Evolutionary conservation across 2,888 invertebrate genomes (phyloP).

Genomic region (Phragmatobia fuliginosa): DNA sequence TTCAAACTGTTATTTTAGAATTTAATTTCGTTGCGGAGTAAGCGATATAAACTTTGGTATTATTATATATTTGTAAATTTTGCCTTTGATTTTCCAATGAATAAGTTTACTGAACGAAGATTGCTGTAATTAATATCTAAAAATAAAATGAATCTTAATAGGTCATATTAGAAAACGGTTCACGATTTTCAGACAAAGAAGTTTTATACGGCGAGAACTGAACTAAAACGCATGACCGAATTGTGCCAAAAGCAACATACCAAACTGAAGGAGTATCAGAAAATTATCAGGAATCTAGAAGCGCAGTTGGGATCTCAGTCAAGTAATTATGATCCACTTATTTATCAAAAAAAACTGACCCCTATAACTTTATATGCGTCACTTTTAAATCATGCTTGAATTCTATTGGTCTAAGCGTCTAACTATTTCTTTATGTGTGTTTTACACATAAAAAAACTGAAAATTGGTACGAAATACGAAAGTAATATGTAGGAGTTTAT

Average conservation of each 20-base stretch:
- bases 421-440: too few relatives aligned
- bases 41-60: not conserved
- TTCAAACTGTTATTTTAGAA: conserved; percentile 3
- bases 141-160: not conserved
- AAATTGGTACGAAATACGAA: too few relatives aligned
- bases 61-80: not conserved
- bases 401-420: too few relatives aligned
- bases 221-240: conserved; percentile 77
- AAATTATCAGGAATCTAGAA: conserved; percentile 70
- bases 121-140: not conserved
- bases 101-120: not conserved
- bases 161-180: not conserved
- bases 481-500: too few relatives aligned
- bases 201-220: conserved; percentile 74
- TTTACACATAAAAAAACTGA: too few relatives aligned
- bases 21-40: conserved; percentile 5
- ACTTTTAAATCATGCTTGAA: too few relatives aligned
- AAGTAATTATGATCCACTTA: conserved; percentile 54
- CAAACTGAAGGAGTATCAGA: conserved; percentile 77
- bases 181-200: conserved; percentile 73
- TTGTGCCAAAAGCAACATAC: conserved; percentile 79
- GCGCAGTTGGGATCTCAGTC: conserved; percentile 65
- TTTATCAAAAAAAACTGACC: too few relatives aligned
- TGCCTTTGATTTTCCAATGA: not conserved
- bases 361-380: too few relatives aligned